Base-by-base conservation (phyloP, 2,113 vertebrate species). In the Entelurus aequoreus region DNA sequence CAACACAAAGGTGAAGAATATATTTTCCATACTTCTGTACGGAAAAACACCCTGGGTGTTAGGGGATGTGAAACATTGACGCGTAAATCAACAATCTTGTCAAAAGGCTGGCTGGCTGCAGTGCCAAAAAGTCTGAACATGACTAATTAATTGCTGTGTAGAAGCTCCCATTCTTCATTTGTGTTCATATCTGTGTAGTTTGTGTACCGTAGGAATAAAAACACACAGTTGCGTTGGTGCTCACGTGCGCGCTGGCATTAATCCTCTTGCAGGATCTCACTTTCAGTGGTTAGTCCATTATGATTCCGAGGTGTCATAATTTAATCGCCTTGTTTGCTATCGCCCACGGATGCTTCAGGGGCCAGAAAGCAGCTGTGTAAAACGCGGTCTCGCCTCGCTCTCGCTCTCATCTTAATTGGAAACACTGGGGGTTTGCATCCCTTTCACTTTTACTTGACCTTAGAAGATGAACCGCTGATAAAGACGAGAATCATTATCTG, bases 271-370 rank as follows among this genome's bases (percentile, higher is more conserved):
- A 88, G 86, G 74, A 88, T 90, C 85, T 88, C 87, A 89, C 87
- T 66, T 82, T 74, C 82, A 77, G 75, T 60, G 79, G 82, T 86
- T 86, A 87, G 86, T 87, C 87, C 88, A 89, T 88, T 89, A 90
- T 86, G 82, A 90, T 88, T 90, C 86, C 74, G 83, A 90, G 90
- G 89, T 91, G 89, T 91, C 88, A 89, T 90, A 88, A 91, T 91
- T 91, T 90, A 90, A 91, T 91, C 90, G 89, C 84, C 85, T 89
- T 90, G 88, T 90, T 89, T 90, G 86, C 87, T 86, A 84, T 85
- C 83, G 86, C 88, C 85, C 79, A n/a, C 62, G 66, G 85, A 81
- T 84, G 80, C 86, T 88, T 84, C 63, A 78, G 85, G 83, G 83
- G 87, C 68, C 48, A 19, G 75, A 68, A 28, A 80, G 71, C 65